These are phyloP conservation scores for Dipodomys ordii DNA, from an alignment of 2,113 vertebrate species.

Conservation along the genomic window DNA sequence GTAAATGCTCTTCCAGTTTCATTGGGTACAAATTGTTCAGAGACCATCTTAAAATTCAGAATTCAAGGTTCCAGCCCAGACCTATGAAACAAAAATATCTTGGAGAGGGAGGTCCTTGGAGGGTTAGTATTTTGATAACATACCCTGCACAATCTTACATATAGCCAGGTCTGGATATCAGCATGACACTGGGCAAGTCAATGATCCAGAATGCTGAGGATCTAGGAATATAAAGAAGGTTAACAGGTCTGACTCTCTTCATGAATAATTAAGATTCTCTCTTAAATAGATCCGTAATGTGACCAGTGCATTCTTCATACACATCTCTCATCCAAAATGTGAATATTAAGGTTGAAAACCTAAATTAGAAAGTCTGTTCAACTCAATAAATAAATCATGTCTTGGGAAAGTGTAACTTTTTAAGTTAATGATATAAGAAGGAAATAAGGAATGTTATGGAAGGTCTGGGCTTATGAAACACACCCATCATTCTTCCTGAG, in stretches of 20 bases:
- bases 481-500: conserved; percentile 11
- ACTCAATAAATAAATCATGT: conserved; percentile 77
- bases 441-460: conserved; percentile 42
- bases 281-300: conserved; percentile 75
- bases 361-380: conserved; percentile 67
- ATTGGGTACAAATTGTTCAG: not conserved
- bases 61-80: not conserved
- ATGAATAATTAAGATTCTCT: conserved; percentile 70
- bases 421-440: conserved; percentile 65
- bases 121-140: conserved; percentile 13
- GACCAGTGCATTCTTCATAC: conserved; percentile 74
- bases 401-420: conserved; percentile 52
- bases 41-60: conserved; percentile 34
- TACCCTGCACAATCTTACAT: not conserved
- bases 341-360: conserved; percentile 69
- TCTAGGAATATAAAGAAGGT: not conserved
- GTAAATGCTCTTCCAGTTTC: not conserved
- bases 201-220: not conserved
- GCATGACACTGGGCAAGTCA: not conserved
- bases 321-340: conserved; percentile 66
- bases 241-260: not conserved
- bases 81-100: not conserved
- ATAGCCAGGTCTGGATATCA: not conserved
- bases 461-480: not conserved
- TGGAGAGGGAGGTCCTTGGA: not conserved